Evolutionary conservation across 2,113 vertebrate species (phyloP).

Genomic region (Theropithecus gelada): DNA sequence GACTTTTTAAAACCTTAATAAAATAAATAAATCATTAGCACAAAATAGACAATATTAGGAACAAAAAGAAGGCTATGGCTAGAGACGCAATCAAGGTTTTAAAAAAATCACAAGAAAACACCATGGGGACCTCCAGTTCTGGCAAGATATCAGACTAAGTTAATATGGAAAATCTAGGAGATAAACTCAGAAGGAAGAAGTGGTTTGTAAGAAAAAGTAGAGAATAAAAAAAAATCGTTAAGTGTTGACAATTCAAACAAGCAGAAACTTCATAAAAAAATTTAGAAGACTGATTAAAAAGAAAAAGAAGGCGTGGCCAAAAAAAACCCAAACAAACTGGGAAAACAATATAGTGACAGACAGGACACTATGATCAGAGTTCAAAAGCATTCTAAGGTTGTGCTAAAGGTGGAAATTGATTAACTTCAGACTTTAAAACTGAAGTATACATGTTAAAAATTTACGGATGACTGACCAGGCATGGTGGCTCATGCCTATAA

Average conservation of each 20-base stretch:
- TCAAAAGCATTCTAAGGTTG: not conserved
- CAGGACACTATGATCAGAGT: not conserved
- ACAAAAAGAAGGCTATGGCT: not conserved
- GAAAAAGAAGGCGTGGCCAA: not conserved
- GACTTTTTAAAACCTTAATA: slow-evolving; percentile 19
- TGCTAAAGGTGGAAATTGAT: not conserved
- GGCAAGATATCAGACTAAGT: not conserved
- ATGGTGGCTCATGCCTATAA: not conserved
- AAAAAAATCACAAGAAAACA: not conserved
- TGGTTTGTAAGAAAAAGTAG: not conserved
- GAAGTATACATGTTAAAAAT: not conserved
- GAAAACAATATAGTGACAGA: not conserved
- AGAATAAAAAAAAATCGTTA: not conserved
- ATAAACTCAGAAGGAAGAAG: not conserved
- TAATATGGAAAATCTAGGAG: not conserved
- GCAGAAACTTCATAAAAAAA: not conserved
- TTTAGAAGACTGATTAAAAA: not conserved
- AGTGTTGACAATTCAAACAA: not conserved
- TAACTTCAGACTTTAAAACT: not conserved
- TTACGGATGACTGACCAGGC: not conserved
- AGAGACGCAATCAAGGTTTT: not conserved
- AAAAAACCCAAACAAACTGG: not conserved
- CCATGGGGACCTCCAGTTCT: not conserved
- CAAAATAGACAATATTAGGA: not conserved
- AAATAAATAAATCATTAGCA: not conserved